Evolutionary conservation across 1,140 invertebrate species (phyloP).

Genomic region (Orchesella cincta): DNA sequence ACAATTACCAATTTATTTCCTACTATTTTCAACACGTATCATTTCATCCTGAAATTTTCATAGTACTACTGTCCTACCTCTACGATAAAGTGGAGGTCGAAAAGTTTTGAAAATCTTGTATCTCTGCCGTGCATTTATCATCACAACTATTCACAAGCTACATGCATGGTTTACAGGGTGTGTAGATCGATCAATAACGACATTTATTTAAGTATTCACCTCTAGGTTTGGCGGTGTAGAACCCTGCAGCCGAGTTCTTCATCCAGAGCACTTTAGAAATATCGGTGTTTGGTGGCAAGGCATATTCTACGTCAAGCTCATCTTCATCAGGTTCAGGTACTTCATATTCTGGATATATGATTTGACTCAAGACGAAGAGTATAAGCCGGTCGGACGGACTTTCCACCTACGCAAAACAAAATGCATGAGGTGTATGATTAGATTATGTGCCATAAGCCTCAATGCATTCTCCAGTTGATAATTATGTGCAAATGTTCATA

Average conservation of each 20-base stretch:
- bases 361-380: conserved; percentile 50
- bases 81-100: background rate
- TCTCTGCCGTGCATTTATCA: background rate
- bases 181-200: background rate
- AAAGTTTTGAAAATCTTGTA: background rate
- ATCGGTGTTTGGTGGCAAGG: conserved; percentile 49
- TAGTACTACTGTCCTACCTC: background rate
- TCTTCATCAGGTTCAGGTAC: conserved; percentile 33
- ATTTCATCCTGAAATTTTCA: background rate
- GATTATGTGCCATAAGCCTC: background rate
- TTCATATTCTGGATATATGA: conserved; percentile 50
- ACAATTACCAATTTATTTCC: background rate
- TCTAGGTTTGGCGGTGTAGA: conserved; percentile 52
- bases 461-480: background rate
- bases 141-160: background rate
- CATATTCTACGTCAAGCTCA: conserved; percentile 45
- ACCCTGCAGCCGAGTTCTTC: conserved; percentile 50
- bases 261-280: conserved; percentile 51
- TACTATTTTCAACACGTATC: background rate
- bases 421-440: too few species aligned
- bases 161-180: background rate
- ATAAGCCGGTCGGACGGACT: background rate
- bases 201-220: conserved; percentile 43
- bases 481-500: background rate
- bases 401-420: background rate